Evolutionary conservation across 2,888 invertebrate genomes (phyloP).

Genomic region (Lottia scabra): DNA sequence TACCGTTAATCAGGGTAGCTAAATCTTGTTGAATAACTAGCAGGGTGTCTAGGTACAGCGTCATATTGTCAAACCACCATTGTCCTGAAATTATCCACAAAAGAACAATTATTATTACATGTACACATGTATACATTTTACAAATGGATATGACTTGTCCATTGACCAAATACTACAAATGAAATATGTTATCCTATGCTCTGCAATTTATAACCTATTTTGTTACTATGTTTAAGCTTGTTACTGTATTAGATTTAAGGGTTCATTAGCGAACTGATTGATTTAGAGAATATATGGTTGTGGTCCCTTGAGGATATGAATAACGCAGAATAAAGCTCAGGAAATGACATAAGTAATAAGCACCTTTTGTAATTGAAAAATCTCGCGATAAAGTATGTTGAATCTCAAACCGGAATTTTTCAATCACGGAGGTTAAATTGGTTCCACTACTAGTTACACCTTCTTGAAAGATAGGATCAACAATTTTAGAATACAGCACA

Average conservation of each 20-base stretch:
- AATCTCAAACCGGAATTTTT: conserved; percentile 76
- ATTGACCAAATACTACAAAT: too few relatives aligned
- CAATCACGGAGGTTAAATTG: conserved; percentile 73
- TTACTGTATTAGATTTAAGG: too few relatives aligned
- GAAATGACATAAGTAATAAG: neutral
- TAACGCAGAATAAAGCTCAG: too few relatives aligned
- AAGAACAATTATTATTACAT: too few relatives aligned
- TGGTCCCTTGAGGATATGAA: too few relatives aligned
- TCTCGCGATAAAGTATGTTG: conserved; percentile 31
- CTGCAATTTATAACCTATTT: too few relatives aligned
- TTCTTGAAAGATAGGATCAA: conserved; percentile 76
- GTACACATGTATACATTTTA: too few relatives aligned
- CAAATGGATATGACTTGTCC: too few relatives aligned
- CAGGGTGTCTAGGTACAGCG: conserved; percentile 83
- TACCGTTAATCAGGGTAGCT: conserved; percentile 41
- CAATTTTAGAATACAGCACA: conserved; percentile 83
- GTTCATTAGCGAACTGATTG: too few relatives aligned
- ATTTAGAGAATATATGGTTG: too few relatives aligned
- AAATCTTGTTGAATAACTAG: conserved; percentile 77
- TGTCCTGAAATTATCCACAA: conserved; percentile 76
- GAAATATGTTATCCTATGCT: too few relatives aligned
- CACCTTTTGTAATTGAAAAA: conserved; percentile 28
- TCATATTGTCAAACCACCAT: conserved; percentile 86
- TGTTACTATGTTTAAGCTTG: too few relatives aligned
- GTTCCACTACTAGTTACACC: conserved; percentile 76